These are phyloP conservation scores for Auanema freiburgensis DNA, from an alignment of 2,888 invertebrate species.

Conservation along the genomic window DNA sequence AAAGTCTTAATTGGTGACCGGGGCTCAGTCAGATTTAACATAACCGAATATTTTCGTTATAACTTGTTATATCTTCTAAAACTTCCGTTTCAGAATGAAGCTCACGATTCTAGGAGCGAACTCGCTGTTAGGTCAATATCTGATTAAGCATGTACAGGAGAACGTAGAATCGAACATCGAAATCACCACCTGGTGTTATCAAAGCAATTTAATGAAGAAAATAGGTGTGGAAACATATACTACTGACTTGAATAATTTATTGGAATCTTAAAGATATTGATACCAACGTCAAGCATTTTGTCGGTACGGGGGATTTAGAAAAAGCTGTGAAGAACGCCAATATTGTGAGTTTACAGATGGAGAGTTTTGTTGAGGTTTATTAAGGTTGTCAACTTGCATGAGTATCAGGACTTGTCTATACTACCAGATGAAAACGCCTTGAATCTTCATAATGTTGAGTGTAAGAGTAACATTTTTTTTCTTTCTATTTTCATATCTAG, in stretches of 20 bases:
- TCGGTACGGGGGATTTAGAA: constrained; percentile 12
- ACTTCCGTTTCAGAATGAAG: constrained; percentile 10
- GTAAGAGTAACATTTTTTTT: constrained; percentile 23
- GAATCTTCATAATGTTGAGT: constrained; percentile 46
- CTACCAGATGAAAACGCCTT: constrained; percentile 35
- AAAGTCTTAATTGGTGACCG: too few species aligned
- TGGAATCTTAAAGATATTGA: background rate
- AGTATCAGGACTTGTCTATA: constrained; percentile 47
- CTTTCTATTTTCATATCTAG: constrained; percentile 24
- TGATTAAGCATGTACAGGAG: constrained; percentile 2
- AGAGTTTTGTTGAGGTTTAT: too few species aligned
- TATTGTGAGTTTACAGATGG: constrained; percentile 9
- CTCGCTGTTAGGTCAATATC: constrained; percentile 8
- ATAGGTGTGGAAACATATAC: background rate
- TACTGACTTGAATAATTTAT: too few species aligned
- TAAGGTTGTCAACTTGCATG: constrained; percentile 55
- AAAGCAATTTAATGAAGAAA: background rate
- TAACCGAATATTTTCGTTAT: too few species aligned
- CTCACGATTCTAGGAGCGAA: constrained; percentile 16
- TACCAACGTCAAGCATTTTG: background rate
- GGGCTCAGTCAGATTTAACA: too few species aligned
- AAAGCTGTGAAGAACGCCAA: constrained; percentile 13
- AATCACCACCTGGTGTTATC: background rate
- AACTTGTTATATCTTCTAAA: too few species aligned
- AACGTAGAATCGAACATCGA: background rate